phyloP scores from a whole-genome alignment of 2,888 invertebrate genomes.

The Sesia apiformis region DNA sequence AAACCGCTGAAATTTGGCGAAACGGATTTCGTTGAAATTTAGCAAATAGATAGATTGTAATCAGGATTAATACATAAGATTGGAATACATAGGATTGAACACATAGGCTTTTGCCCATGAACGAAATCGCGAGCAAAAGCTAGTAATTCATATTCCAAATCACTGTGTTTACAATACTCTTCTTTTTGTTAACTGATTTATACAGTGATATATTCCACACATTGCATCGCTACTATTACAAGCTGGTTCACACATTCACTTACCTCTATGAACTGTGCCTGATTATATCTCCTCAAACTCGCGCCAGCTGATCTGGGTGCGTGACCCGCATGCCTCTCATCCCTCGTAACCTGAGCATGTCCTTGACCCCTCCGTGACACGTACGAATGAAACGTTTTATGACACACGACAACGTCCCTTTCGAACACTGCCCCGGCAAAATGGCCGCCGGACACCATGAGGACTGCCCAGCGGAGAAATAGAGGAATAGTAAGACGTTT shows the following conservation, averaged over 20 bases:
- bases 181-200: no score
- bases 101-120: no score
- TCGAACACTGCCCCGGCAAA: slow-evolving; percentile 77
- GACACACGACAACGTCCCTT: slow-evolving; percentile 66
- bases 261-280: slow-evolving; percentile 83
- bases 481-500: slow-evolving; percentile 46
- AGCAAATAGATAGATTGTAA: no score
- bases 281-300: slow-evolving; percentile 85
- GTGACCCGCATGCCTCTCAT: slow-evolving; percentile 63
- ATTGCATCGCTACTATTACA: no score
- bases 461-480: slow-evolving; percentile 78
- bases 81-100: no score
- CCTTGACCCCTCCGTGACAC: slow-evolving; percentile 90
- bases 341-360: slow-evolving; percentile 80
- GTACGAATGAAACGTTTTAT: slow-evolving; percentile 91
- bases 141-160: no score
- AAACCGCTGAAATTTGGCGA: no score
- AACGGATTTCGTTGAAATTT: no score
- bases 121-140: no score
- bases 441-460: slow-evolving; percentile 91
- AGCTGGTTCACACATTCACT: slow-evolving; percentile 2
- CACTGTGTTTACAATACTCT: no score
- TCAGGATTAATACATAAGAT: no score
- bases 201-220: no score
- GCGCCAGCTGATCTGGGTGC: slow-evolving; percentile 88